Percentiles rank a stretch among this genome's conserved stretches.
phyloP scores from a whole-genome alignment of 2,888 invertebrate genomes.

The Lacanobia oleracea region DNA sequence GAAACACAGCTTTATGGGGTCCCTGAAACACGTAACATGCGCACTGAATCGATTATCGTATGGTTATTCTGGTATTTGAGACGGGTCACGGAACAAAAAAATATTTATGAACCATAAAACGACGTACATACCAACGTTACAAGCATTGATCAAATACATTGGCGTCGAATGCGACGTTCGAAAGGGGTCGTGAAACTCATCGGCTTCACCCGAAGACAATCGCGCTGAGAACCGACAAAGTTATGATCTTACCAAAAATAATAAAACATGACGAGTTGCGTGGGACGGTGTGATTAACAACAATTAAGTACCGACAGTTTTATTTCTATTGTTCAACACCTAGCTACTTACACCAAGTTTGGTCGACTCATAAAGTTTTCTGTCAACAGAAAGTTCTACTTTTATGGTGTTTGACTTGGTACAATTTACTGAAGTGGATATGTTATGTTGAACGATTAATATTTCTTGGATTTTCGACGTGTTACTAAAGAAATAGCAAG shows the following conservation, averaged over 20 bases:
- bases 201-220: slow-evolving; percentile 43
- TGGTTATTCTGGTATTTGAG: slow-evolving; percentile 82
- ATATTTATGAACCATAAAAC: slow-evolving; percentile 82
- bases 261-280: slow-evolving; percentile 50
- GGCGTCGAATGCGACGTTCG: slow-evolving; percentile 63
- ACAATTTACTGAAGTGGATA: slow-evolving; percentile 48
- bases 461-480: slow-evolving; percentile 33
- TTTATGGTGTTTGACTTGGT: slow-evolving; percentile 54
- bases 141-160: slow-evolving; percentile 79
- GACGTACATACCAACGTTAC: slow-evolving; percentile 70
- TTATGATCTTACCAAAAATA: slow-evolving; percentile 46
- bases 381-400: slow-evolving; percentile 64
- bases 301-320: slow-evolving; percentile 67
- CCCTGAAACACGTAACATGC: slow-evolving; percentile 86
- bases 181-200: slow-evolving; percentile 48
- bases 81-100: slow-evolving; percentile 81
- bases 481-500: neutral
- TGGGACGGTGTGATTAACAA: slow-evolving; percentile 58
- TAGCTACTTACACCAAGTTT: slow-evolving; percentile 59
- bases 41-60: slow-evolving; percentile 85
- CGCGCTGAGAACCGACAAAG: slow-evolving; percentile 27
- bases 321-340: slow-evolving; percentile 63
- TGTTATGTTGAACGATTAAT: slow-evolving; percentile 36
- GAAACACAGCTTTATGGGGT: slow-evolving; percentile 85
- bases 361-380: slow-evolving; percentile 64